phyloP scores from a whole-genome alignment of 2,888 invertebrate genomes.

The Pycnomerus fuliginosus region DNA sequence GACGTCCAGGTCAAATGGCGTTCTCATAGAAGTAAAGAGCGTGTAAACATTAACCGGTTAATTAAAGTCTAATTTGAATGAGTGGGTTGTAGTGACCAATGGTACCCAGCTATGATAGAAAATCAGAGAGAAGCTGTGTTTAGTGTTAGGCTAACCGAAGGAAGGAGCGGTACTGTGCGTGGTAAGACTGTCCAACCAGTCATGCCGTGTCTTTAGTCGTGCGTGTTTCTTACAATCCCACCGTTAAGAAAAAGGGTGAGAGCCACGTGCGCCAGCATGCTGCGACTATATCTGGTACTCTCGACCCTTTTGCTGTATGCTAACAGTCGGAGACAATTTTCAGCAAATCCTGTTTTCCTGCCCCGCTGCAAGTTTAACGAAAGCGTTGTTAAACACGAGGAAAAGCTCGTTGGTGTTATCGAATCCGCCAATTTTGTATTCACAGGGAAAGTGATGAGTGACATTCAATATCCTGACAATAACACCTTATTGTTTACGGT shows the following conservation, averaged over 20 bases:
- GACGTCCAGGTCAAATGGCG: too few relatives aligned
- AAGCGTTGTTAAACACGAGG: slow-evolving; percentile 43
- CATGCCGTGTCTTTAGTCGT: slow-evolving; percentile 46
- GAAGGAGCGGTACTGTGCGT: slow-evolving; percentile 48
- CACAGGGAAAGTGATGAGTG: slow-evolving; percentile 49
- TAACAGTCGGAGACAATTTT: slow-evolving; percentile 27
- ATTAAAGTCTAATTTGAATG: slow-evolving; percentile 41
- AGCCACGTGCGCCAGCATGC: slow-evolving; percentile 18
- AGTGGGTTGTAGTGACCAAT: slow-evolving; percentile 47
- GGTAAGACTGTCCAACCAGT: slow-evolving; percentile 38
- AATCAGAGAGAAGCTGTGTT: slow-evolving; percentile 44
- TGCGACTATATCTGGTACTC: slow-evolving; percentile 11
- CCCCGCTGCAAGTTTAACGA: slow-evolving; percentile 50
- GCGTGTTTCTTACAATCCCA: slow-evolving; percentile 32
- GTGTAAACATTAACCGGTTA: slow-evolving; percentile 40
- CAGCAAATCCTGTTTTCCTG: slow-evolving; percentile 34
- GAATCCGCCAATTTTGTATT: slow-evolving; percentile 45
- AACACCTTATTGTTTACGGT: slow-evolving; percentile 44
- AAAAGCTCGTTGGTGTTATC: slow-evolving; percentile 39
- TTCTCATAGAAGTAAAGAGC: slow-evolving; percentile 25
- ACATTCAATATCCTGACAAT: slow-evolving; percentile 38
- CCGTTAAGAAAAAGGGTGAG: slow-evolving; percentile 14
- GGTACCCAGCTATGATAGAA: slow-evolving; percentile 45
- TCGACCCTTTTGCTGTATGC: slow-evolving; percentile 14
- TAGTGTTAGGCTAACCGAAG: slow-evolving; percentile 42